Conservation (phyloP, 2,888 invertebrate species). For the Sipha maydis region DNA sequence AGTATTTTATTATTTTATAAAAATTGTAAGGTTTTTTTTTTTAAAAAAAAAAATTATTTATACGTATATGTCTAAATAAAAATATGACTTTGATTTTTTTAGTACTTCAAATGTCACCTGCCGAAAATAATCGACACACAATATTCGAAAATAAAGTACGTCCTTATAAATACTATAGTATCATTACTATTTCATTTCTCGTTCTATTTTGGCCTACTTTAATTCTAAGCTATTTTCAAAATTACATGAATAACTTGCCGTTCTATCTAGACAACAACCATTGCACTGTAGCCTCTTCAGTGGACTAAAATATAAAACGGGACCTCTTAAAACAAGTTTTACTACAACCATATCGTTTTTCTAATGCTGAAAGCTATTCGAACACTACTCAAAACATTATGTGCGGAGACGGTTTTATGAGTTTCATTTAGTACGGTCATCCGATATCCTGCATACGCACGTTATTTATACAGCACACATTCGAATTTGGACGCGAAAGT, state of each 20-base stretch:
- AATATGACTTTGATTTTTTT: background rate
- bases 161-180: background rate
- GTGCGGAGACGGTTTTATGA: background rate
- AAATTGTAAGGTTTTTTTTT: background rate
- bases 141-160: background rate
- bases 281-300: background rate
- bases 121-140: conserved; percentile 17
- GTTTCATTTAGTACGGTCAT: conserved; percentile 30
- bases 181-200: background rate
- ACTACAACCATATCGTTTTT: conserved; percentile 26
- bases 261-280: background rate
- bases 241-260: background rate
- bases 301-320: background rate
- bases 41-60: background rate
- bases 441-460: background rate
- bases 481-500: background rate
- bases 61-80: background rate
- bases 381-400: background rate
- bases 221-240: background rate
- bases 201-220: background rate
- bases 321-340: background rate
- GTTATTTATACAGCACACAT: background rate
- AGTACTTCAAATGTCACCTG: background rate
- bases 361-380: conserved; percentile 1
- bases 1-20: conserved; percentile 25